Evolutionary conservation across 2,113 vertebrate genomes (phyloP).

Genomic region (Lichenostomus cassidix): DNA sequence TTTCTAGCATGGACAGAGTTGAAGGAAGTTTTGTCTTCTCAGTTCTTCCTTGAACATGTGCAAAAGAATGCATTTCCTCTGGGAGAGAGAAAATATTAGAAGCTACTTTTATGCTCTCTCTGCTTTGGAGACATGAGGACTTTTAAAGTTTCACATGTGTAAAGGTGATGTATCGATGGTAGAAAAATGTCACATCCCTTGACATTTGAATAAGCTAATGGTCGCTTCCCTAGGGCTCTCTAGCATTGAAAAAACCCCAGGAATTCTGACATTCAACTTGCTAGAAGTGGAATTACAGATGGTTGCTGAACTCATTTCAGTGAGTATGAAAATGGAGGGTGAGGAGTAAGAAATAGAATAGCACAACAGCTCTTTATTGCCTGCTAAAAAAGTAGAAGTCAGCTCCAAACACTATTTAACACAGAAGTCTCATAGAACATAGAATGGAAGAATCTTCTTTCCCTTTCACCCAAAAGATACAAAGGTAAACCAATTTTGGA

Average conservation of each 20-base stretch:
- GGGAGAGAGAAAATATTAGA: not conserved
- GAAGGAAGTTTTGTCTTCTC: not conserved
- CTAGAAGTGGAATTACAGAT: slow-evolving; percentile 51
- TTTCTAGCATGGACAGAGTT: not conserved
- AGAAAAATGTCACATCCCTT: slow-evolving; percentile 22
- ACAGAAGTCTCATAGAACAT: not conserved
- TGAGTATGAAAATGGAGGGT: not conserved
- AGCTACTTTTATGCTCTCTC: not conserved
- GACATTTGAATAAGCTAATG: slow-evolving; percentile 35
- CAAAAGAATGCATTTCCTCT: not conserved
- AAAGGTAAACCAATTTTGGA: not conserved
- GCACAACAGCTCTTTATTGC: not conserved
- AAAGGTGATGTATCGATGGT: slow-evolving; percentile 51
- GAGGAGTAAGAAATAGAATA: not conserved
- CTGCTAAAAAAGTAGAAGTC: not conserved
- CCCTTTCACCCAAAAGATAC: not conserved
- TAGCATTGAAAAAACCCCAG: slow-evolving; percentile 1
- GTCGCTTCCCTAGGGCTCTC: slow-evolving; percentile 25
- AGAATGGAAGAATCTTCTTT: not conserved
- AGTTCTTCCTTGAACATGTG: not conserved
- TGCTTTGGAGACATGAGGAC: slow-evolving; percentile 39
- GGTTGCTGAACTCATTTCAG: slow-evolving; percentile 33
- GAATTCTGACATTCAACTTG: slow-evolving; percentile 64
- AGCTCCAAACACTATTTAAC: slow-evolving; percentile 30
- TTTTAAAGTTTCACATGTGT: not conserved